These are phyloP conservation scores for Bubalus kerabau DNA, from an alignment of 2,113 vertebrate genomes.

Conservation along the genomic window DNA sequence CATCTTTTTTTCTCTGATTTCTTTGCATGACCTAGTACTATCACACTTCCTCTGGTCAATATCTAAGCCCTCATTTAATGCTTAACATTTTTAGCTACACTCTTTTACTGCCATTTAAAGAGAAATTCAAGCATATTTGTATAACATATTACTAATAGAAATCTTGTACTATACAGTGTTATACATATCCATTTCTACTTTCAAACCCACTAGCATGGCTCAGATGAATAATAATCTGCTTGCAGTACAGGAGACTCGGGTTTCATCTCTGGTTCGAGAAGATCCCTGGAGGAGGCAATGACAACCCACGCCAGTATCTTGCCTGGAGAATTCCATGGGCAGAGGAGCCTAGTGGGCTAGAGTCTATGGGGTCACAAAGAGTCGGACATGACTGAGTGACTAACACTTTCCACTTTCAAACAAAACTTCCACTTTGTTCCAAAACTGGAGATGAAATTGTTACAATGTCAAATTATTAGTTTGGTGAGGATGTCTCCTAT, in stretches of 20 bases:
- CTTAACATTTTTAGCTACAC: background rate
- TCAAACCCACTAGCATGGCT: background rate
- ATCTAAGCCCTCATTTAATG: background rate
- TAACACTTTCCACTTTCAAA: background rate
- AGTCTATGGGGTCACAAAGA: background rate
- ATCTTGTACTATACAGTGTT: background rate
- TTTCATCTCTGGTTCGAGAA: background rate
- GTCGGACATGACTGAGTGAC: background rate
- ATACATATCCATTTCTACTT: background rate
- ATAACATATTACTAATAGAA: background rate
- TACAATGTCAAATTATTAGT: background rate
- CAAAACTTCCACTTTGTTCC: background rate
- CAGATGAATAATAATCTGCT: background rate
- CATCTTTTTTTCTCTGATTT: background rate
- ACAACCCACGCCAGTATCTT: background rate
- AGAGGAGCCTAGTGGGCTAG: background rate
- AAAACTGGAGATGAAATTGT: background rate
- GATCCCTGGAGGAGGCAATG: background rate
- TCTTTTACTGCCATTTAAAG: background rate
- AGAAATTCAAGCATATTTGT: background rate
- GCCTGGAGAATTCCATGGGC: background rate
- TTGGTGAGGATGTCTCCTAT: background rate
- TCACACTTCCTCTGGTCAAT: background rate
- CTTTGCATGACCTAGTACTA: background rate
- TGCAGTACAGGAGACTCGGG: rapidly evolving